These are phyloP conservation scores for Chamaea fasciata DNA, from an alignment of 2,113 vertebrate species.

Conservation along the genomic window DNA sequence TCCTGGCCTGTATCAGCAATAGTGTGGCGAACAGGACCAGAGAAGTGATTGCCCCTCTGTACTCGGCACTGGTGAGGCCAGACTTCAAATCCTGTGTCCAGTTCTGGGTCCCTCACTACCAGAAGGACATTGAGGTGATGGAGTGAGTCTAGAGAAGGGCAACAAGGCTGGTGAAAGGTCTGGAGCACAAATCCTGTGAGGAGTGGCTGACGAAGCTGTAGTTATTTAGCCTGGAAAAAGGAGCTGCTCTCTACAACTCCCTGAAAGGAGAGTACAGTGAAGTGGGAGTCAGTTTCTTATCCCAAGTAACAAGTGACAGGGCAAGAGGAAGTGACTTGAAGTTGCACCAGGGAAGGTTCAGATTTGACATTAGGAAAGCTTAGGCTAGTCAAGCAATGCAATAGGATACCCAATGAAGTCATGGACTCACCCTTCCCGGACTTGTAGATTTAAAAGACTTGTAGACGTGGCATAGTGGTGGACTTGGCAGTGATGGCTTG, in stretches of 20 bases:
- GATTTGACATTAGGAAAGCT: background rate
- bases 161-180: background rate
- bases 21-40: background rate
- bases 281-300: background rate
- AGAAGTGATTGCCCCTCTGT: rapidly evolving
- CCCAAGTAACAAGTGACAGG: background rate
- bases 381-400: background rate
- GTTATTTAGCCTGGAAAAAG: background rate
- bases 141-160: background rate
- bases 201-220: rapidly evolving
- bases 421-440: background rate
- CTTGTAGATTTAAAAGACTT: background rate
- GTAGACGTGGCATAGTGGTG: background rate
- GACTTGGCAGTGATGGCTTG: background rate
- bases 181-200: background rate
- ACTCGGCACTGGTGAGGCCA: rapidly evolving
- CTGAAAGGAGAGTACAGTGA: background rate
- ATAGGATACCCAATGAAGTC: background rate
- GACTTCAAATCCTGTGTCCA: background rate
- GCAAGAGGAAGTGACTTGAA: background rate
- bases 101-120: background rate
- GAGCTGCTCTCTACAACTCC: background rate
- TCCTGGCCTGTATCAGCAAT: too few relatives aligned
- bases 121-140: background rate
- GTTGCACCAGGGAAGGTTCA: background rate